Evolutionary conservation across 2,113 vertebrate genomes (phyloP), one percentile per base, ranked within the genome.

Genomic region (Alethe diademata): DNA sequence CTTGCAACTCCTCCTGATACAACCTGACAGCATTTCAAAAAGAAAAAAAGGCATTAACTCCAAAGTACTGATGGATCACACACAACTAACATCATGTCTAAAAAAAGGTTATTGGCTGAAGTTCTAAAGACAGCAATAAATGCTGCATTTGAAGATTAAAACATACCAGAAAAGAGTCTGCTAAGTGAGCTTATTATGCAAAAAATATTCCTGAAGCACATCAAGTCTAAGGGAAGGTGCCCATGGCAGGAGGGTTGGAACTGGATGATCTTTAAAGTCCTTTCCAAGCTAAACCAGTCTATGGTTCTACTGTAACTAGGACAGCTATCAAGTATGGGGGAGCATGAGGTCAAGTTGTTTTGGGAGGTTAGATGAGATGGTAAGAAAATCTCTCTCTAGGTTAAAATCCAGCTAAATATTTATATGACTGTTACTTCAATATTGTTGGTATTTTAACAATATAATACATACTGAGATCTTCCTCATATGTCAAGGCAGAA

Each of bases 1-100:
- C 99, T 99, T n/a, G 99, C 99, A 56, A 99, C 99, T 73, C 99
- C 99, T 96, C 99, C 99, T 29, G 99, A 99, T 45, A 98, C 93
- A 80, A 99, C 99, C 99, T 99, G 70, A 78, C 17, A 91, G 22
- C 50, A 64, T 74, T 88, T 66, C 54, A 36, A 35, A 61, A 71
- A 60, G 36, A 58, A 47, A 61, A 47, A 78, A 79, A 45, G 25
- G 12, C 36, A 33, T 87, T 78, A 79, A 57, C 25, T 50, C 31
- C 19, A 23, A 89, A 50, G 38, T 76, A 65, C 26, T 50, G 40
- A 45, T 3, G 8, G 23, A n/a, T 60, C 38, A 70, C 38, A 11
- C 13, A 69, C 23, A 61, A 8, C 14, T 40, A 72, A 12, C 2
- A 40, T 48, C 8, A 12, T 29, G 12, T 43, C 74, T 56, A 29